Evolutionary conservation across 2,797 vertebrate species (phyloP), one percentile per base, ranked within the genome.

Genomic region (Brachymystax lenok): DNA sequence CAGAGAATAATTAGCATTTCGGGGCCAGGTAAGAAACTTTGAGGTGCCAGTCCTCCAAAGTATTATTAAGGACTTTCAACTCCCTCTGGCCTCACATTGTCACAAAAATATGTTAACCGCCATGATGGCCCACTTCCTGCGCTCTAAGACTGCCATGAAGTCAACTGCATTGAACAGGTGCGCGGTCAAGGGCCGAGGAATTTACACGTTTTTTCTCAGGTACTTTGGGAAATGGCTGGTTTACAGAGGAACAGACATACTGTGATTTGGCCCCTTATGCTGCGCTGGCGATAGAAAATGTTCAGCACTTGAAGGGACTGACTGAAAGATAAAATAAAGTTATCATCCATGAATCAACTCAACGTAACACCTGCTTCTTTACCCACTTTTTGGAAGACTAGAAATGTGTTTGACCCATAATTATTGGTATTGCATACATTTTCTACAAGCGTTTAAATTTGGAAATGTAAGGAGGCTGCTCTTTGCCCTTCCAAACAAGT

Each of bases 1-100:
- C 83, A 79, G 72, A 33, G 73, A 79, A 71, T 80, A 21, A 85
- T 89, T 87, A 86, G 71, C 72, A 87, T 84, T 83, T 63, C 52
- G 79, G 79, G 17, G 78, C 27, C 81, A 73, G 74, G 69, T 68
- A 77, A 73, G 54, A 79, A 79, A 33, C 30, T 50, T 73, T 63
- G 71, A 77, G 35, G 50, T 64, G 50, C 76, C 77, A 78, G 79
- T 27, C 10, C 80, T 79, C 54, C 74, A 63, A 87, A 84, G 76
- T 85, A 73, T 3, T 89, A 77, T 71, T 52, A 73, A 75, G 74
- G 56, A 46, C 71, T 80, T 73, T 77, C 28, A 35, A 68, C 72
- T 86, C 76, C 78, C 73, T 85, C 27, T 33, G 81, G 52, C 19
- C 80, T 69, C 73, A 69, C 40, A 74, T 81, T 87, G 81, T 83